phyloP scores from a whole-genome alignment of 2,113 vertebrate genomes.

The Microcebus griseorufus region DNA sequence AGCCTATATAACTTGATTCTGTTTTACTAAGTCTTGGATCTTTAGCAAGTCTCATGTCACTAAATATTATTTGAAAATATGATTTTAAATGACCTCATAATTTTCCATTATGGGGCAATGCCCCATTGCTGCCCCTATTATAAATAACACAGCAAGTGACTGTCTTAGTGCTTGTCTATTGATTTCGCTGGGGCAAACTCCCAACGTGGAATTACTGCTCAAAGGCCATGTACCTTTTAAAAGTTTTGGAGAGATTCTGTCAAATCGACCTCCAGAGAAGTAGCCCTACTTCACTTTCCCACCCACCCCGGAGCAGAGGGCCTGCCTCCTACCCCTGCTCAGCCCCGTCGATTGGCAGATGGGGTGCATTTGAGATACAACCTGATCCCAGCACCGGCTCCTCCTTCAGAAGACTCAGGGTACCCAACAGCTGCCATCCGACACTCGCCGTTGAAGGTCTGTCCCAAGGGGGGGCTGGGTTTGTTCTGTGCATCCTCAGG shows the following conservation, averaged over 20 bases:
- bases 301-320: neutral
- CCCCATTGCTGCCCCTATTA: neutral
- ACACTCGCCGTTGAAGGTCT: neutral
- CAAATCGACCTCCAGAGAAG: neutral
- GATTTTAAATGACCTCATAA: neutral
- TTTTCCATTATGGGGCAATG: neutral
- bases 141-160: neutral
- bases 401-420: neutral
- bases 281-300: neutral
- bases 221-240: neutral
- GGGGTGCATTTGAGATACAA: neutral
- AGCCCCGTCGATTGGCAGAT: neutral
- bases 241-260: neutral
- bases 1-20: neutral
- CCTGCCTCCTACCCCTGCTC: rapidly evolving
- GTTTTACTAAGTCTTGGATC: neutral
- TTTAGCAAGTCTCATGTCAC: neutral
- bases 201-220: neutral
- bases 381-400: too few species aligned
- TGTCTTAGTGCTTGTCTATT: neutral
- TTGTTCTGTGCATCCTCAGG: neutral
- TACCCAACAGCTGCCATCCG: neutral
- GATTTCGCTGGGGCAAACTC: neutral
- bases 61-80: neutral
- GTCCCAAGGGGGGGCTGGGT: neutral